These are phyloP conservation scores for Phalacrocorax aristotelis DNA, from an alignment of 2,113 vertebrate genomes.

Conservation along the genomic window DNA sequence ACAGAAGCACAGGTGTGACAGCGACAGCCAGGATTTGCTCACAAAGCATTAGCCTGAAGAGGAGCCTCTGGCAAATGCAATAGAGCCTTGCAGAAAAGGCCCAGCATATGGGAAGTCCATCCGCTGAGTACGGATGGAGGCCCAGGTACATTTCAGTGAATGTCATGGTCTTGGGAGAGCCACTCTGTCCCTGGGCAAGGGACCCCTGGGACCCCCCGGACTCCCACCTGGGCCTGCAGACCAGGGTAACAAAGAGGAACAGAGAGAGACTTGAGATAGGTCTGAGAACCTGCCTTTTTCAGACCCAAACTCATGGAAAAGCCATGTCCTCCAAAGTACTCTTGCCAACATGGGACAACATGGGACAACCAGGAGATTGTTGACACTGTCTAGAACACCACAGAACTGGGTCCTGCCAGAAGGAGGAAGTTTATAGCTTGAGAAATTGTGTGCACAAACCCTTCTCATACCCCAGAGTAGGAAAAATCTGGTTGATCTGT, in stretches of 20 bases:
- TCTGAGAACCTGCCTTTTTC: not conserved
- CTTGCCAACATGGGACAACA: not conserved
- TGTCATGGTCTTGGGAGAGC: not conserved
- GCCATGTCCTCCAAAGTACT: not conserved
- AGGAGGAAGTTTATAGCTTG: not conserved
- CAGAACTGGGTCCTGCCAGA: not conserved
- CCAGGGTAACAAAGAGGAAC: not conserved
- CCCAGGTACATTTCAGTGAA: not conserved
- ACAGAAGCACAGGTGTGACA: not conserved
- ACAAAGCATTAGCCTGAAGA: not conserved
- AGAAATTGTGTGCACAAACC: not conserved
- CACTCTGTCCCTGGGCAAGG: not conserved
- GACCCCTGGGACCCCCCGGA: too few relatives aligned
- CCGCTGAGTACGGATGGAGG: not conserved
- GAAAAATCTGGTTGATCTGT: not conserved
- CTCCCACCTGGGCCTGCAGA: not conserved
- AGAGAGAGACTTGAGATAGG: not conserved
- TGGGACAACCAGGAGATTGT: not conserved
- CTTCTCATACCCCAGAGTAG: not conserved
- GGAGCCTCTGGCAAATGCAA: not conserved
- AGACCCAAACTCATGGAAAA: not conserved
- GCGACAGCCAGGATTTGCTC: not conserved
- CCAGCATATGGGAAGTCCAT: not conserved
- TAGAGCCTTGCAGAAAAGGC: not conserved
- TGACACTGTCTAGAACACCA: not conserved